Base-by-base conservation (phyloP, 2,797 vertebrate genomes). In the Danio tinwini region DNA sequence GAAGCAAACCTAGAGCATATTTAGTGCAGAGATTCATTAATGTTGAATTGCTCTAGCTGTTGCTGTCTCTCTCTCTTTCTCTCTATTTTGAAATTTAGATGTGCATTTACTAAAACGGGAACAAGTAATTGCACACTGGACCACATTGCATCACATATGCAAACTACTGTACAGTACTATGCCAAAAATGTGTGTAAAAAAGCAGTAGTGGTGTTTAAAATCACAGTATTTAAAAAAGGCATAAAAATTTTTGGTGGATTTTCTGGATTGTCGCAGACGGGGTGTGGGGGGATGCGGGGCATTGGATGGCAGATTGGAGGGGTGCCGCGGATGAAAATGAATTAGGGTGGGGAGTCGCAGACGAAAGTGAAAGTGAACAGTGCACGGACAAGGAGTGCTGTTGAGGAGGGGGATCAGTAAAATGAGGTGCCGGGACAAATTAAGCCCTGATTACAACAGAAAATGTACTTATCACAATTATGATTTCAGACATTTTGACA, bases 1-100 rank as follows among this genome's bases (percentile, higher is more conserved):
- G 14, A 59, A 50, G 72, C 55, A 80, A 63, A 62, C 42, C 37
- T 42, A 76, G 59, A 73, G 58, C 39, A 61, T 29, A 80, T 19
- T 62, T 19, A 70, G 49, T 40, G 64, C 37, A 74, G 44, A 21
- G 29, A 62, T 56, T 70, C 64, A 47, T 80, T 73, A 17, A 76
- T 58, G 17, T 40, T 64, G 21, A 13, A 63, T 14, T 63, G 40
- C 40, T 7, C 17, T 42, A 39, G n/a, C 17, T 19, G 47, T 76
- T 63, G 63, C 11, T 11, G 17, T 53, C 21, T 76, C 50, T 50
- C 50, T 56, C 45, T 63, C n/a, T 55, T 67, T 81, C 6, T 17
- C 16, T 50, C 45, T 45, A n/a, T 69, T 61, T 40, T 49, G 8
- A 45, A 17, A 37, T 29, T 7, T 10, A 50, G 16, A 65, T 45